Base-by-base conservation (phyloP, 2,113 vertebrate species). In the Chloebia gouldiae region DNA sequence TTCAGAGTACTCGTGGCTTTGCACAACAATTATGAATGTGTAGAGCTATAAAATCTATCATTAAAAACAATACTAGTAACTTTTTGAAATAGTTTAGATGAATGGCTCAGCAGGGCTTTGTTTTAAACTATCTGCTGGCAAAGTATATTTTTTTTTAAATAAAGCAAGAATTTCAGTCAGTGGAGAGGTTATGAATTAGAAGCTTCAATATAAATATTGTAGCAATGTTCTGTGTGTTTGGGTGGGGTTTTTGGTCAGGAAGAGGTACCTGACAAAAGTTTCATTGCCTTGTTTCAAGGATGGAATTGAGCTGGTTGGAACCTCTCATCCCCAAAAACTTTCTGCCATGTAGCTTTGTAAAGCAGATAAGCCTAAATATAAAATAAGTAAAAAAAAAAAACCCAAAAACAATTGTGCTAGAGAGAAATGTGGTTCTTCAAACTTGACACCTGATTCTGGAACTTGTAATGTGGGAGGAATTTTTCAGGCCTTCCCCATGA, bases 171-270 rank as follows among this genome's bases (percentile, higher is more conserved):
- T 40, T 63, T 35, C 25, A 21, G 39, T 45, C 35, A 40, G 3
- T 23, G 30, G 13, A 4, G 40, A 64, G 17, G 19, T 45, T 47
- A 7, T 4, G 17, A 6, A 61, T 23, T 11, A 6, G 18, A 33
- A 51, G 5, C 25, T 82, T 81, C 35, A 42, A 35, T 39, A 6
- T 1, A 63, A 61, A 45, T 2, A 4, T 27, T 72, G 35, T 9
- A 77, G 68, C 49, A 79, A 3, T 21, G 13, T 28, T 59, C 19
- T 85, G 14, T n/a, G 37, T 40, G 22, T 49, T 83, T 56, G 5
- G 13, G 2, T 60, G 31, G 3, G 8, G 0, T 1, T 9, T 49
- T 30, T 22, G 12, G n/a, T 72, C 6, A 12, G 42, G 54, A 77
- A 18, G 49, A 31, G 17, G 7, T 2, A 14, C 42, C 47, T 90